Evolutionary conservation across 2,888 invertebrate genomes (phyloP).

Genomic region (Tholera decimalis): DNA sequence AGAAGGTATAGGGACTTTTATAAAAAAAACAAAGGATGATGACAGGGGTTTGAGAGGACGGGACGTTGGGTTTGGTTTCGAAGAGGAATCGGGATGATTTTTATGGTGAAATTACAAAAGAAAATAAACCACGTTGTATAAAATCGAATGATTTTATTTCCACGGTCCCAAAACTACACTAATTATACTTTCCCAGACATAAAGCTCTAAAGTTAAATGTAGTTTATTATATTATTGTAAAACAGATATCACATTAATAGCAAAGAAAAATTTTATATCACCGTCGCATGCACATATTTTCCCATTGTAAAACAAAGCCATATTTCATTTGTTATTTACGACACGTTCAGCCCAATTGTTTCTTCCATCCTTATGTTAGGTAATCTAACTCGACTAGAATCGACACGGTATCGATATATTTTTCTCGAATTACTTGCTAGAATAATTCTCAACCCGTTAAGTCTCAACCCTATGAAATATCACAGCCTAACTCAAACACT

Average conservation of each 20-base stretch:
- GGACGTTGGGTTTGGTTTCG: too few relatives aligned
- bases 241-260: slow-evolving; percentile 14
- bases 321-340: slow-evolving; percentile 41
- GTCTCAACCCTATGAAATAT: slow-evolving; percentile 36
- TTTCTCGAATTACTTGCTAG: slow-evolving; percentile 23
- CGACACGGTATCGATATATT: slow-evolving; percentile 50
- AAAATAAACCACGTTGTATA: too few relatives aligned
- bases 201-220: background rate
- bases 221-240: background rate
- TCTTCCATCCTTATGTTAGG: slow-evolving; percentile 29
- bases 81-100: too few relatives aligned
- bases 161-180: too few relatives aligned
- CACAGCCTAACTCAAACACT: slow-evolving; percentile 37
- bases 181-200: background rate
- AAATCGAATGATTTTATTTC: too few relatives aligned
- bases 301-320: slow-evolving; percentile 30
- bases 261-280: slow-evolving; percentile 1
- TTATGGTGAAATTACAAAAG: too few relatives aligned
- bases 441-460: slow-evolving; percentile 22
- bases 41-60: too few relatives aligned
- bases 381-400: slow-evolving; percentile 44
- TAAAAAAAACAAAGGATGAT: too few relatives aligned
- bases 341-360: slow-evolving; percentile 39
- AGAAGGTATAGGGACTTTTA: too few relatives aligned
- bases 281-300: slow-evolving; percentile 1